A percentile compares a stretch with the other conserved stretches of the same genome.
Conservation (phyloP, 1,140 invertebrate species). For the Chrysopa pallens region DNA sequence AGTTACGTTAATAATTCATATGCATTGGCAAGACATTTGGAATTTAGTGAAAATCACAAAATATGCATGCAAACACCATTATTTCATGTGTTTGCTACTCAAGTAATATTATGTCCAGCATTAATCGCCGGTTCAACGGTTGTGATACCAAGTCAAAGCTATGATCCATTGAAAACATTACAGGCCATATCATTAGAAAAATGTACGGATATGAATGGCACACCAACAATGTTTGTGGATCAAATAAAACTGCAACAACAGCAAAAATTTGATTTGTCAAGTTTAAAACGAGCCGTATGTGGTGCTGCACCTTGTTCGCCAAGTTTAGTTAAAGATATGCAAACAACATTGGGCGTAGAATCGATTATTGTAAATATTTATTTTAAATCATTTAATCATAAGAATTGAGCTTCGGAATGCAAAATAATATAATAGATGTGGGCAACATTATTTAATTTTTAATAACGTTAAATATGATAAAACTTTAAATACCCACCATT, state of each 20-base stretch:
- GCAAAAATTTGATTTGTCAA: constrained; percentile 23
- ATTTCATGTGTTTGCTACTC: constrained; percentile 81
- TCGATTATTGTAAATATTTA: constrained; percentile 25
- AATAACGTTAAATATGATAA: too few relatives aligned
- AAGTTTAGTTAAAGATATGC: constrained; percentile 44
- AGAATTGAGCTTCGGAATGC: too few relatives aligned
- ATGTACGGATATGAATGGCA: constrained; percentile 69
- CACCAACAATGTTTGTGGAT: constrained; percentile 94
- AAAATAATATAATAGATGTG: too few relatives aligned
- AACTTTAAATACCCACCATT: too few relatives aligned
- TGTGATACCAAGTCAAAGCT: constrained; percentile 49
- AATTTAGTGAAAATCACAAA: constrained; percentile 29
- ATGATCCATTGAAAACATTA: constrained; percentile 47
- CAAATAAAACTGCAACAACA: constrained; percentile 36
- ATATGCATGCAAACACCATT: constrained; percentile 72
- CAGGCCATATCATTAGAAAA: constrained; percentile 51
- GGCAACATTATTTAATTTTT: too few relatives aligned
- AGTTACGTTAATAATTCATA: constrained; percentile 75
- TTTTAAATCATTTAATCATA: too few relatives aligned
- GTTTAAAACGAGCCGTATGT: constrained; percentile 36
- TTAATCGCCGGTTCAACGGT: constrained; percentile 46
- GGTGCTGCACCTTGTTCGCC: constrained; percentile 63
- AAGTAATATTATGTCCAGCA: constrained; percentile 41
- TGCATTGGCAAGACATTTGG: constrained; percentile 39
- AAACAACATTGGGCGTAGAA: constrained; percentile 25